Conservation (phyloP, 2,797 vertebrate species). For the Borostomias antarcticus region DNA sequence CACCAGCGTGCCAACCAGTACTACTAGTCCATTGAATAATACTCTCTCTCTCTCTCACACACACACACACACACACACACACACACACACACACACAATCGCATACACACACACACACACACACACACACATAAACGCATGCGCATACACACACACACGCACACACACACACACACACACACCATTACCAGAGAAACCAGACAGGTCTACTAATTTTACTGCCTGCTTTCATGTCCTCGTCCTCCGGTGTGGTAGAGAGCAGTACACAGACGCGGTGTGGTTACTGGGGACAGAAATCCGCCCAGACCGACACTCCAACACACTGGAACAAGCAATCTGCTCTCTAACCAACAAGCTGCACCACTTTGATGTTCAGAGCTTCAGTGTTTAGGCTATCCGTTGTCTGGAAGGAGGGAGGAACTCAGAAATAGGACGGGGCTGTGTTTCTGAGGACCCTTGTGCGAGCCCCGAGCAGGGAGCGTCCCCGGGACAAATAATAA, state of each 20-base stretch:
- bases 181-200: conserved; percentile 1
- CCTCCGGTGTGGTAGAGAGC: not conserved
- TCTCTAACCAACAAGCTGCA: not conserved
- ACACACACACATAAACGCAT: too few relatives aligned
- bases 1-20: too few relatives aligned
- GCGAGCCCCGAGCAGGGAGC: not conserved
- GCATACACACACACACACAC: too few relatives aligned
- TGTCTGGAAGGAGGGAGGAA: not conserved
- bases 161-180: not conserved
- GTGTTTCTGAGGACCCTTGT: conserved; percentile 14
- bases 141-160: conserved; percentile 1
- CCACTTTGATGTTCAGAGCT: not conserved
- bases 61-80: not conserved
- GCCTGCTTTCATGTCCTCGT: conserved; percentile 1
- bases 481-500: conserved; percentile 40
- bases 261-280: not conserved
- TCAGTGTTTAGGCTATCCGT: not conserved
- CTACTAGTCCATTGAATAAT: too few relatives aligned
- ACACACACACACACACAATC: too few relatives aligned
- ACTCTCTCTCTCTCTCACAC: too few relatives aligned
- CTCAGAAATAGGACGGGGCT: not conserved
- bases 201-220: conserved; percentile 10
- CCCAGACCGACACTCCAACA: not conserved
- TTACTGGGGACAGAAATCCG: not conserved
- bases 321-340: not conserved